Percentiles rank a stretch among this genome's conserved stretches.
Evolutionary conservation across 2,797 vertebrate genomes (phyloP).

Genomic region (Coreius guichenoti): DNA sequence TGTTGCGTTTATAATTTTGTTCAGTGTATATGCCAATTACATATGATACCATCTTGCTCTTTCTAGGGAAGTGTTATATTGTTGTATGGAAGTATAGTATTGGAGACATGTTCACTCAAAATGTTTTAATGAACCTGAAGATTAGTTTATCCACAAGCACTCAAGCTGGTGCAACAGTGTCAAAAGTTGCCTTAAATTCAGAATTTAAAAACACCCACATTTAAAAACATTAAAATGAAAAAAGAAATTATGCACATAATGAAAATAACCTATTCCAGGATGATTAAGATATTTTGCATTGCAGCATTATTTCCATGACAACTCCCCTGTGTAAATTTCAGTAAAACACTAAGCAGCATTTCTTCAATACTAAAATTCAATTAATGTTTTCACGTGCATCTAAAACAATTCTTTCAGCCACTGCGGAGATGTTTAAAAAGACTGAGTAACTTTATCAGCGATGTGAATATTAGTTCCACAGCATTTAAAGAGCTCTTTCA

Average conservation of each 20-base stretch:
- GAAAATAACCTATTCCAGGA: background rate
- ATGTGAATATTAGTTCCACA: slow-evolving; percentile 8
- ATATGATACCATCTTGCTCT: background rate
- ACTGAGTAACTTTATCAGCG: background rate
- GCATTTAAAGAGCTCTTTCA: slow-evolving; percentile 9
- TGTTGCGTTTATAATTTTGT: too few relatives aligned
- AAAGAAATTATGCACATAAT: background rate
- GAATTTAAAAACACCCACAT: background rate
- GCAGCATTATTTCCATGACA: background rate
- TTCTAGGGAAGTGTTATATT: background rate
- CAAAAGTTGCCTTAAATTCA: background rate
- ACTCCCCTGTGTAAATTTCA: background rate
- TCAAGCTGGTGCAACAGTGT: background rate
- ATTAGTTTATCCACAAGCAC: background rate
- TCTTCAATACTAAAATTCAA: background rate
- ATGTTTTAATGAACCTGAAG: background rate
- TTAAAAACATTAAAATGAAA: background rate
- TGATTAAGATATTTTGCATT: background rate
- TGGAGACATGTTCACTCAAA: background rate
- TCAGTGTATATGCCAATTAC: background rate
- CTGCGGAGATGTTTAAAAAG: background rate
- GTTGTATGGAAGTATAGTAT: background rate
- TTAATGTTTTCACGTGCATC: background rate
- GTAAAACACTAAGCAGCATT: background rate
- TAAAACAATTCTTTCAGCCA: background rate